These are phyloP conservation scores for Caloenas nicobarica DNA, from an alignment of 2,113 vertebrate species.

Conservation along the genomic window DNA sequence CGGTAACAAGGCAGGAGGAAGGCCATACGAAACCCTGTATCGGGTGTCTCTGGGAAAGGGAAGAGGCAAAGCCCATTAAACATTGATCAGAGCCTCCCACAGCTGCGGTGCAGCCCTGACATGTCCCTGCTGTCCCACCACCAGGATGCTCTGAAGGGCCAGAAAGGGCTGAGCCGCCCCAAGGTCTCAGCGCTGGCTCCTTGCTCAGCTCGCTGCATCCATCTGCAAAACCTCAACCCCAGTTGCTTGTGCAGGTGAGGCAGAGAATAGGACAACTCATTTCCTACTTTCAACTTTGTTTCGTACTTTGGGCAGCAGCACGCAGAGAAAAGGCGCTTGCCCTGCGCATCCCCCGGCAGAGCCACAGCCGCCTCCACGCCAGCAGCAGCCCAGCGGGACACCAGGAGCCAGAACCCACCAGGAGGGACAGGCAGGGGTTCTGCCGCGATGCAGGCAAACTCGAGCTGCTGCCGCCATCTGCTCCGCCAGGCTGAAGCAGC, in stretches of 20 bases:
- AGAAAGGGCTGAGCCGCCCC: not conserved
- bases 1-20: slow-evolving; percentile 37
- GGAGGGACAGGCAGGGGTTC: not conserved
- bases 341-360: accelerated
- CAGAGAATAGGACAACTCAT: not conserved
- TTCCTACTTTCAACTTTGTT: not conserved
- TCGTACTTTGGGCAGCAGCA: not conserved
- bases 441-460: not conserved
- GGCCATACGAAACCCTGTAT: not conserved
- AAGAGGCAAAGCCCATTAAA: slow-evolving; percentile 53
- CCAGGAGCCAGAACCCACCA: not conserved
- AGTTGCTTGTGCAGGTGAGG: accelerated
- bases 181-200: accelerated
- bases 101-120: accelerated
- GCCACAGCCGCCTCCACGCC: not conserved
- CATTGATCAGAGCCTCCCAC: slow-evolving; percentile 11
- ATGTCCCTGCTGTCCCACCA: accelerated
- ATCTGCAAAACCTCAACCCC: not conserved
- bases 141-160: not conserved
- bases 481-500: not conserved
- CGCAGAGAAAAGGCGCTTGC: accelerated
- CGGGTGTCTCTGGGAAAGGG: slow-evolving; percentile 10
- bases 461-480: accelerated
- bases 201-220: accelerated
- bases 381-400: accelerated